Evolutionary conservation across 2,888 invertebrate species (phyloP), one percentile per base, ranked within the genome.

Genomic region (Choreutis nemorana): DNA sequence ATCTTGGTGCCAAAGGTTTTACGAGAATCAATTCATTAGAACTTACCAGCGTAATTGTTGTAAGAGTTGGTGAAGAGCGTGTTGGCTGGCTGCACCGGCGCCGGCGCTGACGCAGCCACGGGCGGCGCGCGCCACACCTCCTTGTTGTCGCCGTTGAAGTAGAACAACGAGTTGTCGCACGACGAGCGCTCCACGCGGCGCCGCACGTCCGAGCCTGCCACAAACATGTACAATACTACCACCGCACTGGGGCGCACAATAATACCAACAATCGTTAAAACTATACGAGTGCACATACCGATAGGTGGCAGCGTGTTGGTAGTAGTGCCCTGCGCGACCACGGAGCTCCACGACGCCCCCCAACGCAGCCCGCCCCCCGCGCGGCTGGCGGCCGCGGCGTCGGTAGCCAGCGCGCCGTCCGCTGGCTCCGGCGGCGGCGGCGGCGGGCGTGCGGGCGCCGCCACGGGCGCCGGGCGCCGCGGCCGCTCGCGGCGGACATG

Each of bases 141-240:
- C 89, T 85, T 3, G 86, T 82, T 3, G 86, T 32, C 40, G 89
- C 85, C 3, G 86, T 82, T 3, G 86, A 78, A 14, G 39, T 41
- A 44, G 37, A 44, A 44, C 31, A 44, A 37, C 88, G 50, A 14
- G 88, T 83, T 45, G 86, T 31, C 44, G 34, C 37, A 9, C 32
- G 39, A n/a, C n/a, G n/a, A n/a, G n/a, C n/a, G n/a, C n/a, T n/a
- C n/a, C n/a, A n/a, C 28, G 50, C 37, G 35, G 41, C 32, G 31
- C 14, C n/a, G n/a, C n/a, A n/a, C n/a, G n/a, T n/a, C n/a, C n/a
- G n/a, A n/a, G n/a, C n/a, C n/a, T n/a, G n/a, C n/a, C n/a, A n/a
- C n/a, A n/a, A n/a, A n/a, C n/a, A n/a, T n/a, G n/a, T n/a, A n/a
- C n/a, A n/a, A n/a, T n/a, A n/a, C n/a, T n/a, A n/a, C n/a, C n/a